These are phyloP conservation scores for Cynopterus sphinx DNA, from an alignment of 2,797 vertebrate genomes.

Conservation along the genomic window DNA sequence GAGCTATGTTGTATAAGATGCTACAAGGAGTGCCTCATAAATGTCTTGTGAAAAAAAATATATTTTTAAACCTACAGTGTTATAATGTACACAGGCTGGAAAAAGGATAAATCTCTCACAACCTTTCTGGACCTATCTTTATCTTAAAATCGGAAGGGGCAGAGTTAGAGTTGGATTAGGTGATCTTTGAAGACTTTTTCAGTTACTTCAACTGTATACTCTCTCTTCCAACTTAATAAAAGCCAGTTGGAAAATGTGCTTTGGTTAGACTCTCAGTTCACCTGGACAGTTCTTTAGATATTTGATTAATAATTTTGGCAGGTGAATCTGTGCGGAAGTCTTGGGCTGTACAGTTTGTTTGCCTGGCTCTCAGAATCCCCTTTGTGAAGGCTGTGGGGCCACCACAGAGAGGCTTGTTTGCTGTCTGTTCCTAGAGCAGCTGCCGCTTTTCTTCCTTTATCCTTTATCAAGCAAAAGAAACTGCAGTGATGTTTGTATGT, in stretches of 20 bases:
- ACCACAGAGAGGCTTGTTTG: slow-evolving; percentile 42
- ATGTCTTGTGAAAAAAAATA: not conserved
- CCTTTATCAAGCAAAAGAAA: slow-evolving; percentile 73
- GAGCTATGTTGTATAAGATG: not conserved
- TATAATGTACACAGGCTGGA: not conserved
- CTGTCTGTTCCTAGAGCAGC: slow-evolving; percentile 59
- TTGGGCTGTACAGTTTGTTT: slow-evolving; percentile 23
- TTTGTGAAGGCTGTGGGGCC: slow-evolving; percentile 63
- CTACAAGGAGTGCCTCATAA: not conserved
- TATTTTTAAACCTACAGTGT: not conserved
- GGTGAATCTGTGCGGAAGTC: slow-evolving; percentile 59
- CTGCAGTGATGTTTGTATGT: slow-evolving; percentile 70
- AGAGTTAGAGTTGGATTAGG: not conserved
- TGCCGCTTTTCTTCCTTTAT: slow-evolving; percentile 80
- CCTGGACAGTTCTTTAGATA: slow-evolving; percentile 17
- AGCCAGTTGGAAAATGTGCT: slow-evolving; percentile 35
- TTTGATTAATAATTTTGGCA: slow-evolving; percentile 60
- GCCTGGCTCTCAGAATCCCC: slow-evolving; percentile 58
- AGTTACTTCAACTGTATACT: slow-evolving; percentile 44
- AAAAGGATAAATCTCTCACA: not conserved
- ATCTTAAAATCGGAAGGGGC: not conserved
- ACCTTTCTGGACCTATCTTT: not conserved
- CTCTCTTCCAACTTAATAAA: slow-evolving; percentile 33
- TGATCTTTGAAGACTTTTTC: slow-evolving; percentile 7
- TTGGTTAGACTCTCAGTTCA: slow-evolving; percentile 59